phyloP scores from a whole-genome alignment of 2,888 invertebrate species.

The Ametastegia equiseti region DNA sequence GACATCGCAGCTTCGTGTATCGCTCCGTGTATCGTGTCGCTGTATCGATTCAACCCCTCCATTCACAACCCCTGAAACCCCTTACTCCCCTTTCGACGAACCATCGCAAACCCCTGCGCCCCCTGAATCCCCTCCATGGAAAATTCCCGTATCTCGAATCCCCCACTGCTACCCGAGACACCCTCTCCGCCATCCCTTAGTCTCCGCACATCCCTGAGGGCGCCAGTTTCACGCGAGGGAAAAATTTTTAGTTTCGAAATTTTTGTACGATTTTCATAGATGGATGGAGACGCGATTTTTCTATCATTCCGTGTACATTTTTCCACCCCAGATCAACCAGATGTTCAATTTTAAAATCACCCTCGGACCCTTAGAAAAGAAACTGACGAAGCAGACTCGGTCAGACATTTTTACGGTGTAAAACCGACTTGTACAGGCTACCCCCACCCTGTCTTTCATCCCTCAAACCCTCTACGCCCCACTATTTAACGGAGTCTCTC shows the following conservation, averaged over 20 bases:
- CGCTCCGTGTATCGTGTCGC: constrained; percentile 71
- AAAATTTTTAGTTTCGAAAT: constrained; percentile 54
- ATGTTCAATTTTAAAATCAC: neutral
- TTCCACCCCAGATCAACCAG: neutral
- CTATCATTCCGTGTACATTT: neutral
- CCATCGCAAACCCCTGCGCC: constrained; percentile 24
- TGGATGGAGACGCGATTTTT: neutral
- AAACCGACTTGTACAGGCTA: constrained; percentile 61
- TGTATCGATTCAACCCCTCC: constrained; percentile 73
- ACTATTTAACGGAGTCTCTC: constrained; percentile 17
- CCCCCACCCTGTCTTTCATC: constrained; percentile 56
- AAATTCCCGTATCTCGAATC: neutral
- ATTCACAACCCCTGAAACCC: constrained; percentile 29
- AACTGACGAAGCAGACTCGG: constrained; percentile 1
- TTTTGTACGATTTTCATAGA: neutral
- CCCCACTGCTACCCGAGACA: neutral
- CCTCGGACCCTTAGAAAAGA: neutral
- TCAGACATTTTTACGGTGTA: constrained; percentile 57
- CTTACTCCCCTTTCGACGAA: neutral
- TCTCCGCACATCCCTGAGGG: constrained; percentile 45
- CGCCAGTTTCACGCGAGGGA: constrained; percentile 65
- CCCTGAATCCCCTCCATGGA: constrained; percentile 18
- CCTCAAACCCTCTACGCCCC: constrained; percentile 37
- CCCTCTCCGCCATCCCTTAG: constrained; percentile 12
- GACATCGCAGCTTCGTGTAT: constrained; percentile 64